Conservation (phyloP, 2,797 vertebrate genomes). For the Rhabdomys pumilio region DNA sequence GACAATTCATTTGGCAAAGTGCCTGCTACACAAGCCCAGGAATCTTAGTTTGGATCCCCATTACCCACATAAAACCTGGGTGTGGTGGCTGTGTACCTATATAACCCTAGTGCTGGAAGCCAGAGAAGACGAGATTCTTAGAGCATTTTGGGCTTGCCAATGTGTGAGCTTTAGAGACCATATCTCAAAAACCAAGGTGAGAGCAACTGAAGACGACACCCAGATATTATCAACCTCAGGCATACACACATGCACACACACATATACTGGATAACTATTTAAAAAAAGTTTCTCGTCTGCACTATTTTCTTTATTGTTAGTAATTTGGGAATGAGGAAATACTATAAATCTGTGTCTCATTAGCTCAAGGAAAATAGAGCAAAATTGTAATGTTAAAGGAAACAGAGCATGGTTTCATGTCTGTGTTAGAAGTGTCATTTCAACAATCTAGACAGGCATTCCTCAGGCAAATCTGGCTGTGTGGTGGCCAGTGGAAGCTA, state of each 20-base stretch:
- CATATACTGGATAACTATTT: neutral
- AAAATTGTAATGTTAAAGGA: neutral
- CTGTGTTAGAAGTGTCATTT: neutral
- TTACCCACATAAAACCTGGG: neutral
- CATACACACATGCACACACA: fast-evolving
- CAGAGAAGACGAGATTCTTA: neutral
- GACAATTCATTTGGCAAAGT: neutral
- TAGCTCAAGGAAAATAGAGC: neutral
- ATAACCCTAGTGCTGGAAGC: neutral
- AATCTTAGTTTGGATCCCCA: neutral
- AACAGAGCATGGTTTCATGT: neutral
- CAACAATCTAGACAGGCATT: neutral
- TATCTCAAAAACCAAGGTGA: constrained; percentile 6
- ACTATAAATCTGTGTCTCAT: neutral
- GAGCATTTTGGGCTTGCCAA: neutral
- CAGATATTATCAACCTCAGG: neutral
- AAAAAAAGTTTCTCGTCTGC: neutral
- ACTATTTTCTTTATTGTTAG: neutral
- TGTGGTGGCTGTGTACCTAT: neutral
- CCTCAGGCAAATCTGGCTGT: neutral
- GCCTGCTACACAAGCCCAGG: neutral
- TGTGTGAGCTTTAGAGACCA: neutral
- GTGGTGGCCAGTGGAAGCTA: neutral
- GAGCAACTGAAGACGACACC: neutral
- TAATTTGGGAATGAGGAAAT: neutral